Conservation (phyloP, 2,888 invertebrate species). For the Melanchra persicariae region DNA sequence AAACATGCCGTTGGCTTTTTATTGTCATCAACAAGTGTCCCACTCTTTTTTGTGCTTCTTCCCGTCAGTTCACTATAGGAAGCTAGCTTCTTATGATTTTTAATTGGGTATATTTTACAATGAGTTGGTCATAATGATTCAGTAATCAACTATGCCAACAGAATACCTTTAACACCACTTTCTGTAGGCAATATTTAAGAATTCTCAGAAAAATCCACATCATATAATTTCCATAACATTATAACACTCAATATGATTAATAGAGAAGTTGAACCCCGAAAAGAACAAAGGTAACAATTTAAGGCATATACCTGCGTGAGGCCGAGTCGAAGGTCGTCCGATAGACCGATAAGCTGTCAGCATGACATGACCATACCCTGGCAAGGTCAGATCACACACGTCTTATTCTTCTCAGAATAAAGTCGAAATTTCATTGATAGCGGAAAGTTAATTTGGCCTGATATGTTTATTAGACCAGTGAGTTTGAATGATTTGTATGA, state of each 20-base stretch:
- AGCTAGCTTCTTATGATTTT: neutral
- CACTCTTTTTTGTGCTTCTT: no score
- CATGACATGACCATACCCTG: constrained; percentile 70
- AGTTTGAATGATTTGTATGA: constrained; percentile 51
- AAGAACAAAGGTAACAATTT: constrained; percentile 62
- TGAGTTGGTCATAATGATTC: neutral
- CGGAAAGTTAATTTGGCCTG: constrained; percentile 45
- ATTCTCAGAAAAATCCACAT: neutral
- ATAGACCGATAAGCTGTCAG: constrained; percentile 73
- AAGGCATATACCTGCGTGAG: constrained; percentile 63
- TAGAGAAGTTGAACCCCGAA: constrained; percentile 52
- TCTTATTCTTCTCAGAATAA: constrained; percentile 47
- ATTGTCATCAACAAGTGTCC: no score
- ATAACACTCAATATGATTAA: constrained; percentile 44
- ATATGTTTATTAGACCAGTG: constrained; percentile 62
- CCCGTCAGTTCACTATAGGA: no score
- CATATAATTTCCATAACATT: neutral
- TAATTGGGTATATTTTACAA: neutral
- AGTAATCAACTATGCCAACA: neutral
- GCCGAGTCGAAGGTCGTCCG: constrained; percentile 73
- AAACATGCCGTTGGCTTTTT: no score
- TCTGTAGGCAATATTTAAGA: neutral
- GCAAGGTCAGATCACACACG: constrained; percentile 64
- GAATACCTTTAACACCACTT: neutral
- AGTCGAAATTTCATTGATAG: constrained; percentile 27